Evolutionary conservation across 2,888 invertebrate species (phyloP), one percentile per base, ranked within the genome.

Genomic region (Tipula vernalis): DNA sequence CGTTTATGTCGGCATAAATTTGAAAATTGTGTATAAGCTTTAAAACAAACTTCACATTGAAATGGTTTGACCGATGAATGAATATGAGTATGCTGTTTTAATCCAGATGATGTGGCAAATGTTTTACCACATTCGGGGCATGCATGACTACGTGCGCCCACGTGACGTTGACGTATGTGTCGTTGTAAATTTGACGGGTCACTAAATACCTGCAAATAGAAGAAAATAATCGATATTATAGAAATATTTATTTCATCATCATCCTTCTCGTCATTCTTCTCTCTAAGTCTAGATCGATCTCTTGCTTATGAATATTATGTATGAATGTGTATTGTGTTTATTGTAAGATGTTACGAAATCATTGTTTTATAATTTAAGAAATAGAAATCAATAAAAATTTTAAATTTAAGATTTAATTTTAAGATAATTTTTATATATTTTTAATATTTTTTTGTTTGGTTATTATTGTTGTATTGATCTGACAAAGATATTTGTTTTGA

Each of bases 1-100:
- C 99, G 97, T 91, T 98, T 98, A 93, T 99, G 99, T n/a, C 99
- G 96, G 91, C 99, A 99, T 90, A 99, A 94, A 92, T 99, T 99
- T 57, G 99, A 99, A 92, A 99, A 99, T 93, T 99, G 99, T 3
- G 99, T 99, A 93, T 99, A 99, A 10, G 98, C 96, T 95, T 99
- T 99, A 91, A 96, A 96, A 93, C 99, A 99, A 89, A 98, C 97
- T 91, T 97, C 97, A 92, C 98, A 98, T 94, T 96, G 96, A 93
- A 99, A 99, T 3, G 99, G 99, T 92, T 99, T 99, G 89, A 98
- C 96, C 90, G 97, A 98, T 90, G 98, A 98, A 93, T 99, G 99
- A 89, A 99, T 99, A 93, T 99, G 99, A 44, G 98, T 98, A 92
- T 99, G 99, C 92, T 99, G 99, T 92, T 99, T 99, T 87, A 99